Percentiles rank a stretch among this genome's conserved stretches.
phyloP scores from a whole-genome alignment of 1,140 invertebrate species.

The Solenopsis fugax region DNA sequence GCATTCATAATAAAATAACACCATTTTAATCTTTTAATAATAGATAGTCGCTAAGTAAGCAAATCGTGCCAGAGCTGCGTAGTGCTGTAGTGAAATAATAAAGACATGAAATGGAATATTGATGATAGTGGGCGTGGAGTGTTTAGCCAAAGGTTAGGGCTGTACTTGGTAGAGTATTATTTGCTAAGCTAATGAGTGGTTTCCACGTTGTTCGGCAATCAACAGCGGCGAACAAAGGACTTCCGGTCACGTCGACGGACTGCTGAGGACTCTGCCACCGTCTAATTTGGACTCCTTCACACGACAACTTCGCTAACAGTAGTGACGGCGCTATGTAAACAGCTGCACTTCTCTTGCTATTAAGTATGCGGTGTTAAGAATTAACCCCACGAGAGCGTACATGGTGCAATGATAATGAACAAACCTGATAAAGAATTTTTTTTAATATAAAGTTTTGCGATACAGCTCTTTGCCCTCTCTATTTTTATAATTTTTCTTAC shows the following conservation, averaged over 20 bases:
- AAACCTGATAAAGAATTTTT: neutral
- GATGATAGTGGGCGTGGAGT: neutral
- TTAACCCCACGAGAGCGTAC: conserved; percentile 29
- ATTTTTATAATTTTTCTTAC: neutral
- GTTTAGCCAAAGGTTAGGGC: conserved; percentile 36
- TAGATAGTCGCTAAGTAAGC: conserved; percentile 8
- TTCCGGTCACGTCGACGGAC: conserved; percentile 80
- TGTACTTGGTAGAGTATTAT: conserved; percentile 70
- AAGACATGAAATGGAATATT: neutral
- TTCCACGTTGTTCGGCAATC: conserved; percentile 81
- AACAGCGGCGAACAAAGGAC: conserved; percentile 81
- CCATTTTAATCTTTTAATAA: neutral
- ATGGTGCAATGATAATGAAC: neutral
- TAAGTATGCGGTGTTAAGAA: conserved; percentile 23
- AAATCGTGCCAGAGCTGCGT: neutral
- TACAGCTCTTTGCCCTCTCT: neutral
- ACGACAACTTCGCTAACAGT: conserved; percentile 69
- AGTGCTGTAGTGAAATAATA: conserved; percentile 7
- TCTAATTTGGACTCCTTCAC: conserved; percentile 67
- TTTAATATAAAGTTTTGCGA: neutral
- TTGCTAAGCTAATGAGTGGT: conserved; percentile 83
- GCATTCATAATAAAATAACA: neutral
- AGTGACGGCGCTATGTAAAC: conserved; percentile 64
- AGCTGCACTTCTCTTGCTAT: conserved; percentile 30
- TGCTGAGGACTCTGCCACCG: conserved; percentile 41